phyloP scores from a whole-genome alignment of 2,888 invertebrate genomes.

The Drosophila borealis region DNA sequence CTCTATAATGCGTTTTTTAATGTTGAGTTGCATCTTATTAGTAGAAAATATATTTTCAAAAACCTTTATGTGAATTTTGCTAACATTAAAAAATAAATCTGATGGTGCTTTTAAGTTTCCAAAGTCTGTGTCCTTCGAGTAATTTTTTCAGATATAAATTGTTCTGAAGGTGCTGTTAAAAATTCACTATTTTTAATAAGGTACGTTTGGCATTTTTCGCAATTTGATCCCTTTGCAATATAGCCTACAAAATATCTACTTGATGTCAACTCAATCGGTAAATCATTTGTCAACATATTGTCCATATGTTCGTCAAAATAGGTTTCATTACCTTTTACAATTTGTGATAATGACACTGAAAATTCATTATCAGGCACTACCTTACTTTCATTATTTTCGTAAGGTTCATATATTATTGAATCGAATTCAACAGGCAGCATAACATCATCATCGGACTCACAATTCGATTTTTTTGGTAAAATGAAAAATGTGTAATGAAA shows the following conservation, averaged over 20 bases:
- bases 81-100: neutral
- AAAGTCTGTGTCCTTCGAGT: neutral
- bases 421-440: neutral
- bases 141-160: neutral
- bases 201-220: neutral
- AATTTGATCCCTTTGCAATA: neutral
- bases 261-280: neutral
- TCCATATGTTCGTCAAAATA: neutral
- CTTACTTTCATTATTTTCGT: neutral
- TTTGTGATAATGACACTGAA: slow-evolving; percentile 1
- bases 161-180: neutral
- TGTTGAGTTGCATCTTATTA: no score
- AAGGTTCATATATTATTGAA: neutral
- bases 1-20: no score
- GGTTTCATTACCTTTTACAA: neutral
- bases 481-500: neutral
- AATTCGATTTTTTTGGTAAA: neutral
- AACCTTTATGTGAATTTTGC: neutral
- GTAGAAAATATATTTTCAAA: neutral
- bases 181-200: neutral
- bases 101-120: neutral
- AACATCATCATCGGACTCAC: neutral
- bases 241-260: neutral
- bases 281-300: neutral
- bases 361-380: neutral